A percentile compares a stretch with the other conserved stretches of the same genome.
Evolutionary conservation across 2,888 invertebrate genomes (phyloP).

Genomic region (Coleophora flavipennella): DNA sequence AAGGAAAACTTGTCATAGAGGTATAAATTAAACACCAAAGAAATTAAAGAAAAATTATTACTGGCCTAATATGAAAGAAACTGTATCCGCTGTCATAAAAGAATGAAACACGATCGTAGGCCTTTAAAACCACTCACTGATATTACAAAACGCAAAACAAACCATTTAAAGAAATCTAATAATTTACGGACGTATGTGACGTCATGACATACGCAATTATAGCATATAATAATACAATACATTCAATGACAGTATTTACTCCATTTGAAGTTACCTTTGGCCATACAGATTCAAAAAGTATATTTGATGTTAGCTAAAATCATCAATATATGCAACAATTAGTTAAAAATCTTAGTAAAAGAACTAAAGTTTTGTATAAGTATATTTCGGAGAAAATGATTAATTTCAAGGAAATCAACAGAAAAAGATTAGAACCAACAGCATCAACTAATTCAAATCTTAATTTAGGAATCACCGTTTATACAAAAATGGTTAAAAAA

Average conservation of each 20-base stretch:
- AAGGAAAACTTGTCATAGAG: too few relatives aligned
- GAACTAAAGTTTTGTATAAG: constrained; percentile 5
- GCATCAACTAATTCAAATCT: constrained; percentile 4
- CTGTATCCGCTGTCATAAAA: constrained; percentile 6
- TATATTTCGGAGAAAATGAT: too few relatives aligned
- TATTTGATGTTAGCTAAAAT: too few relatives aligned
- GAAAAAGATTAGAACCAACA: constrained; percentile 6
- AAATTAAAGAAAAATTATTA: too few relatives aligned
- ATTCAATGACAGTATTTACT: constrained; percentile 4
- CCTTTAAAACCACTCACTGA: constrained; percentile 8
- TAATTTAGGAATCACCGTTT: too few relatives aligned
- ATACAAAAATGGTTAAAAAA: too few relatives aligned
- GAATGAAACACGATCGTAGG: constrained; percentile 5
- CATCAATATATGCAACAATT: constrained; percentile 8
- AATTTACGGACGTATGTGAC: too few relatives aligned
- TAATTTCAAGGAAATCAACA: too few relatives aligned
- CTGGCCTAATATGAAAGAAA: too few relatives aligned
- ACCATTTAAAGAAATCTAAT: constrained; percentile 11
- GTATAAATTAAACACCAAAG: too few relatives aligned
- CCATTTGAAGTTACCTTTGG: constrained; percentile 9
- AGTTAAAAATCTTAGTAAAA: constrained; percentile 7
- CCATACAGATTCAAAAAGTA: constrained; percentile 1
- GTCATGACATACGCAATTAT: too few relatives aligned
- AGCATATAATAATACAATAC: too few relatives aligned
- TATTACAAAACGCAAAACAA: constrained; percentile 5